Evolutionary conservation across 2,888 invertebrate genomes (phyloP).

Genomic region (Heteropelma amictum): DNA sequence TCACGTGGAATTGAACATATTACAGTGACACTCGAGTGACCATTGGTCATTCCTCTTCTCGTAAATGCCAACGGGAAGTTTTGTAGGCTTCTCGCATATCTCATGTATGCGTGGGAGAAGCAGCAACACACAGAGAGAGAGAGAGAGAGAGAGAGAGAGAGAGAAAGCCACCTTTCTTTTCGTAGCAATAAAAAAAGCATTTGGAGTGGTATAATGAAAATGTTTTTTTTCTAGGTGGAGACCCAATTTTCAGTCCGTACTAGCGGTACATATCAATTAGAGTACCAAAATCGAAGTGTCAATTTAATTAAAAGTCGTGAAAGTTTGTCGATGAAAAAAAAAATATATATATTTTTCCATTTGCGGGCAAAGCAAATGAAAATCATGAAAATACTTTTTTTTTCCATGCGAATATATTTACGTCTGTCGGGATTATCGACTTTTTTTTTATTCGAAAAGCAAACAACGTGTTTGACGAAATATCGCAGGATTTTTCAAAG

Average conservation of each 20-base stretch:
- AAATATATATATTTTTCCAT: no score
- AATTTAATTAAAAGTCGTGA: no score
- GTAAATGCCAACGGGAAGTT: conserved; percentile 19
- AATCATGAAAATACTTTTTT: not conserved
- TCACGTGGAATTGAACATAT: conserved; percentile 25
- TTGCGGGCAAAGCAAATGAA: no score
- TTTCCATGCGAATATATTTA: not conserved
- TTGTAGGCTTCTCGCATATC: not conserved
- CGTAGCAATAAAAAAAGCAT: conserved; percentile 1
- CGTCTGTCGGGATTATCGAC: not conserved
- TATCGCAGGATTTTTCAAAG: no score
- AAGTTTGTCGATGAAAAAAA: no score
- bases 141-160: not conserved
- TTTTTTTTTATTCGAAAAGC: not conserved
- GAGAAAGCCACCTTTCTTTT: conserved; percentile 13
- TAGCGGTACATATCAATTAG: not conserved
- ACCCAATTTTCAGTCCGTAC: conserved; percentile 1
- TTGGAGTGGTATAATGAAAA: not conserved
- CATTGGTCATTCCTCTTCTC: conserved; percentile 29
- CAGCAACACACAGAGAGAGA: not conserved
- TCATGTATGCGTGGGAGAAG: conserved; percentile 4
- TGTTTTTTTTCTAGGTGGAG: conserved; percentile 27
- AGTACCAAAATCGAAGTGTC: no score
- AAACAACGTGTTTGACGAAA: no score
- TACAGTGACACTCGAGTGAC: conserved; percentile 53